phyloP scores from a whole-genome alignment of 2,797 vertebrate genomes.

The Corythornis leucogaster region DNA sequence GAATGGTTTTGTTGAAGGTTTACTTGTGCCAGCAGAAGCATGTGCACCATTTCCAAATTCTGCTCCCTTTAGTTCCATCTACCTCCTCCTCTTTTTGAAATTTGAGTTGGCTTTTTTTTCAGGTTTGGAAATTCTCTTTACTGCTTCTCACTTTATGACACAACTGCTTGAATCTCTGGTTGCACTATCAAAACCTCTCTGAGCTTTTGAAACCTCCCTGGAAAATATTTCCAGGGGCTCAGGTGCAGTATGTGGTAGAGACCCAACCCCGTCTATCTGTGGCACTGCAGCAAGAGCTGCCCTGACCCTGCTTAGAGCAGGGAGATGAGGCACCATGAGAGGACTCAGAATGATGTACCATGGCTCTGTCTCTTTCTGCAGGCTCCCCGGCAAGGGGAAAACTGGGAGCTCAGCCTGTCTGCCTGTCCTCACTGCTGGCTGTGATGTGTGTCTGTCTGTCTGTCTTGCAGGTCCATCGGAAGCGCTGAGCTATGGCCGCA shows the following conservation, averaged over 20 bases:
- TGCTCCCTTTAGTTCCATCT: background rate
- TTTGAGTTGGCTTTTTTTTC: background rate
- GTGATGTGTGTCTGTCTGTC: background rate
- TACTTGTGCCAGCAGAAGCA: background rate
- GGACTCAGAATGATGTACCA: fast-evolving
- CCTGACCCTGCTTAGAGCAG: background rate
- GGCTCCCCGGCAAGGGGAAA: fast-evolving
- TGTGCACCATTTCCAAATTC: background rate
- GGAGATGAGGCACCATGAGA: fast-evolving
- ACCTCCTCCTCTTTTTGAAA: background rate
- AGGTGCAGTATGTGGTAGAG: fast-evolving
- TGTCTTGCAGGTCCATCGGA: conserved; percentile 89
- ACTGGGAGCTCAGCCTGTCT: background rate
- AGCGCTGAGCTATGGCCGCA: conserved; percentile 84
- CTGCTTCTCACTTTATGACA: background rate
- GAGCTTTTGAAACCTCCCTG: background rate
- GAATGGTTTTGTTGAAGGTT: background rate
- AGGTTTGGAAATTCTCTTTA: background rate
- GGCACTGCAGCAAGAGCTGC: background rate
- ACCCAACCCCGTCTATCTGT: background rate
- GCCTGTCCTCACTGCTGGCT: fast-evolving
- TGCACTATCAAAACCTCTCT: background rate
- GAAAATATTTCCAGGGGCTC: background rate
- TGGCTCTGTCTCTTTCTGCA: background rate
- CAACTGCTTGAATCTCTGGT: background rate